Conservation (phyloP, 2,888 invertebrate genomes). For the Thera britannica region DNA sequence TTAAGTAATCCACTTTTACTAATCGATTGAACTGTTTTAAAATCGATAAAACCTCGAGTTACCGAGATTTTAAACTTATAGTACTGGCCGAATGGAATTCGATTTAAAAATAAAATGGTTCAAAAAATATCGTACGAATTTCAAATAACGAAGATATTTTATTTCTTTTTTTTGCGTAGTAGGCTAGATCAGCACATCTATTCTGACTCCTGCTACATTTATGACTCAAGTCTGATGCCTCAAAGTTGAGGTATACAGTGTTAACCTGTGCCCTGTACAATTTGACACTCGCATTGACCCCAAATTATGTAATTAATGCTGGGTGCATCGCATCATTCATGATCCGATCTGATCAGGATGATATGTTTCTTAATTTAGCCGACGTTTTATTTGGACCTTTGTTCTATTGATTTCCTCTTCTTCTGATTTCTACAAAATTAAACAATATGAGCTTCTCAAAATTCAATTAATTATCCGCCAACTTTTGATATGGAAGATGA, state of each 20-base stretch:
- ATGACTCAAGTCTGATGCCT: constrained; percentile 49
- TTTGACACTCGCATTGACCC: constrained; percentile 72
- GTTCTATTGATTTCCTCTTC: no score
- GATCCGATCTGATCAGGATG: constrained; percentile 35
- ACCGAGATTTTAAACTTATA: constrained; percentile 4
- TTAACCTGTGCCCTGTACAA: constrained; percentile 67
- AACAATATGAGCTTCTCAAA: no score
- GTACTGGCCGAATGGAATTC: constrained; percentile 1
- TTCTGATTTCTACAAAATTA: no score
- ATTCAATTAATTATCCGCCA: no score
- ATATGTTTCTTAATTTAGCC: not conserved
- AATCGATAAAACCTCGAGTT: constrained; percentile 19
- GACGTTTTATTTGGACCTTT: no score
- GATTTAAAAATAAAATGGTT: not conserved
- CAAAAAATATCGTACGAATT: not conserved
- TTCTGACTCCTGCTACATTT: constrained; percentile 32
- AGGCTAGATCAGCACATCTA: constrained; percentile 37
- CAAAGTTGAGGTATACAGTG: constrained; percentile 42
- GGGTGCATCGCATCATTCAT: constrained; percentile 15
- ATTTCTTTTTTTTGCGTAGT: constrained; percentile 13
- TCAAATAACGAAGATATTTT: constrained; percentile 4
- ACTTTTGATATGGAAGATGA: no score
- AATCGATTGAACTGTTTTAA: constrained; percentile 24
- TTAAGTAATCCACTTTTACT: constrained; percentile 66
- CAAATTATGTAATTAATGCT: constrained; percentile 44